These are phyloP conservation scores for Patella caerulea DNA, from an alignment of 2,888 invertebrate genomes.

Conservation along the genomic window DNA sequence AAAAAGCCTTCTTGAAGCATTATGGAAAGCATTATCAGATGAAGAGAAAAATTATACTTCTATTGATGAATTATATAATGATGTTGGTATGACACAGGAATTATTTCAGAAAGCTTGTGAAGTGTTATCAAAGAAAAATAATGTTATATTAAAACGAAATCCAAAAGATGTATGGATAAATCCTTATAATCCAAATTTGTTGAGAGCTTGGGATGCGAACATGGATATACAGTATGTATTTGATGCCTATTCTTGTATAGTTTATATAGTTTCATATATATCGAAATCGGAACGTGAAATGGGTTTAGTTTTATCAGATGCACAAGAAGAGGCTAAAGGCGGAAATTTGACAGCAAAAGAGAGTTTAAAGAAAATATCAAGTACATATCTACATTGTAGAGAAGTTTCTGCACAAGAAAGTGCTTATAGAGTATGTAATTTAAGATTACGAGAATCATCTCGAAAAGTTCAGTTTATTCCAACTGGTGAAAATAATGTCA, in stretches of 20 bases:
- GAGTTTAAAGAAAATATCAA: constrained; percentile 27
- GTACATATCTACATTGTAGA: constrained; percentile 28
- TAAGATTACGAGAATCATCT: constrained; percentile 25
- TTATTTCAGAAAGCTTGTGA: constrained; percentile 13
- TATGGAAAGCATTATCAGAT: constrained; percentile 9
- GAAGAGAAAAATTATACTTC: constrained; percentile 11
- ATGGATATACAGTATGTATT: constrained; percentile 10
- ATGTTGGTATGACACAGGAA: constrained; percentile 1
- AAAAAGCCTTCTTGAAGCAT: background rate
- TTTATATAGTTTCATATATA: constrained; percentile 46
- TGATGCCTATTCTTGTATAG: constrained; percentile 39
- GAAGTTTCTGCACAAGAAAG: constrained; percentile 37
- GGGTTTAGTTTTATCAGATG: constrained; percentile 25
- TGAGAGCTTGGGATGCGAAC: constrained; percentile 28
- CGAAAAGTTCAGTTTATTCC: constrained; percentile 22
- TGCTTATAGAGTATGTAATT: constrained; percentile 30
- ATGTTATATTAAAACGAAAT: background rate
- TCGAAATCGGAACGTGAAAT: constrained; percentile 39
- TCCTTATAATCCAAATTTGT: constrained; percentile 26
- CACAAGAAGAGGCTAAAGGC: constrained; percentile 27
- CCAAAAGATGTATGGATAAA: background rate
- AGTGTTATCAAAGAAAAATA: background rate
- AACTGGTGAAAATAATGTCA: constrained; percentile 23
- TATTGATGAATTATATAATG: constrained; percentile 2
- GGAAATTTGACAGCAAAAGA: constrained; percentile 27